Evolutionary conservation across 2,113 vertebrate genomes (phyloP).

Genomic region (Poeciliopsis prolifica): DNA sequence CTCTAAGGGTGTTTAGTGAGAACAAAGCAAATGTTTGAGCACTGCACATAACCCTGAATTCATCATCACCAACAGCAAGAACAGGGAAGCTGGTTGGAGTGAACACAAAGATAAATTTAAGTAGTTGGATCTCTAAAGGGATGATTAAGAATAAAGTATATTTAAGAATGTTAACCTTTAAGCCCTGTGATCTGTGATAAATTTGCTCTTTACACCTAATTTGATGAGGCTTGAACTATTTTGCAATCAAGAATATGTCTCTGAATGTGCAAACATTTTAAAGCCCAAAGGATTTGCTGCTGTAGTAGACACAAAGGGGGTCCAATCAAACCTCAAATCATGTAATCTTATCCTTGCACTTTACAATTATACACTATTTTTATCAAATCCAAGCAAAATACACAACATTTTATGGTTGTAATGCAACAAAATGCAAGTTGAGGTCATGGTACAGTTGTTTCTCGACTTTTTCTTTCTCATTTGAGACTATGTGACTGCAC

Average conservation of each 20-base stretch:
- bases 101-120: neutral
- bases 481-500: conserved; percentile 14
- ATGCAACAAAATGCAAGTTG: neutral
- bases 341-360: neutral
- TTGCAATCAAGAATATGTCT: neutral
- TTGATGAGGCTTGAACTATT: neutral
- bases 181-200: neutral
- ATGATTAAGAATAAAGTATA: neutral
- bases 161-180: neutral
- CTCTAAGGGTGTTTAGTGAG: too few relatives aligned
- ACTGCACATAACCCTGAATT: too few relatives aligned
- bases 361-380: neutral
- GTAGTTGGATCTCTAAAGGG: neutral
- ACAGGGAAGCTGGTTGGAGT: too few relatives aligned
- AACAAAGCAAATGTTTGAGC: too few relatives aligned
- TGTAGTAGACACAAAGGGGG: too few relatives aligned
- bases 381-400: neutral
- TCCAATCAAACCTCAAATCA: too few relatives aligned
- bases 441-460: neutral
- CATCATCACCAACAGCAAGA: too few relatives aligned
- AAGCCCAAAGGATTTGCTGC: too few relatives aligned
- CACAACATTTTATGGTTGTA: neutral
- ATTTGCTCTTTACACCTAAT: neutral
- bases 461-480: conserved; percentile 7
- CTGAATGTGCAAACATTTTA: too few relatives aligned